phyloP scores from a whole-genome alignment of 1,140 invertebrate species.

The Heliconius nattereri region DNA sequence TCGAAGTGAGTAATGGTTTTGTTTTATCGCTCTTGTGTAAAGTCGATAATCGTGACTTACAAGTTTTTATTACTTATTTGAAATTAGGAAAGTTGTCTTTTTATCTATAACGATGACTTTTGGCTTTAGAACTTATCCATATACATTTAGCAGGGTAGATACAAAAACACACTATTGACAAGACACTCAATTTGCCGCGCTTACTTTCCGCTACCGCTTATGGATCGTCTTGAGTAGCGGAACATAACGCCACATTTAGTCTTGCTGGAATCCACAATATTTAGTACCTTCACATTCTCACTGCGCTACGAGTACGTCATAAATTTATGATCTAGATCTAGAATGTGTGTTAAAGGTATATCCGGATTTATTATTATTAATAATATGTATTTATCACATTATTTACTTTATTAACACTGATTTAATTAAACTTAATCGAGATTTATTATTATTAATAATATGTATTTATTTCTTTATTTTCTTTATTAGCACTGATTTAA shows the following conservation, averaged over 20 bases:
- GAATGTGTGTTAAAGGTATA: too few species aligned
- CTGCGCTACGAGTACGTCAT: too few species aligned
- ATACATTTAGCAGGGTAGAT: too few species aligned
- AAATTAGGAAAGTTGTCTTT: not conserved
- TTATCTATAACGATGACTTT: not conserved
- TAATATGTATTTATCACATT: not conserved
- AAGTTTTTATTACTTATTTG: constrained; percentile 13
- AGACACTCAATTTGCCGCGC: too few species aligned
- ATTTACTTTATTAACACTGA: not conserved
- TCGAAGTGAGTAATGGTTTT: constrained; percentile 5
- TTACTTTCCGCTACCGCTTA: too few species aligned
- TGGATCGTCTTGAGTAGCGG: too few species aligned
- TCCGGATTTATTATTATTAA: not conserved
- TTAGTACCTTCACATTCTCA: too few species aligned
- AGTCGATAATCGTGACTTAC: constrained; percentile 14
- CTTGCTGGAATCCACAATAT: too few species aligned
- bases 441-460: not conserved
- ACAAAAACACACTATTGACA: too few species aligned
- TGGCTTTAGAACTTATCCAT: not conserved
- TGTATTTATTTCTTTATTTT: not conserved
- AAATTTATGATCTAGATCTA: too few species aligned
- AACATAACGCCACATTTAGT: too few species aligned
- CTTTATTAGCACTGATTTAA: not conserved
- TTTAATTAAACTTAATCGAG: not conserved
- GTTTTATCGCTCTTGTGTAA: constrained; percentile 11